Evolutionary conservation across 2,888 invertebrate species (phyloP).

Genomic region (Seira ritae): DNA sequence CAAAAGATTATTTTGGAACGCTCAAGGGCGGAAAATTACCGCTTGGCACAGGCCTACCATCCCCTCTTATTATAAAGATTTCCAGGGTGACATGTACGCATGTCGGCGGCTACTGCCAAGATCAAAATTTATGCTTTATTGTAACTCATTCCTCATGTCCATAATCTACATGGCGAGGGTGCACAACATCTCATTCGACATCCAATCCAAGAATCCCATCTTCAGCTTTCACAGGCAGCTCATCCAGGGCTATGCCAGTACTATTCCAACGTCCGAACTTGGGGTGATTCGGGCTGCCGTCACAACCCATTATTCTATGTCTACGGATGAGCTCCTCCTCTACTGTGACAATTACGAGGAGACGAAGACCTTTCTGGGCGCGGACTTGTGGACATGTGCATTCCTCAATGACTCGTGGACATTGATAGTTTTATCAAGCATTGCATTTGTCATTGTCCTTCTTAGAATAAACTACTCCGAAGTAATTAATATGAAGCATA

Average conservation of each 20-base stretch:
- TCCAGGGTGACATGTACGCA: not conserved
- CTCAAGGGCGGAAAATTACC: not conserved
- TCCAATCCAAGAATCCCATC: not conserved
- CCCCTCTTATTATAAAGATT: not conserved
- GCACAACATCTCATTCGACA: not conserved
- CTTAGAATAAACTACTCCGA: no score
- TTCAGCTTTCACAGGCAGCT: not conserved
- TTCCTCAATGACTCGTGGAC: not conserved
- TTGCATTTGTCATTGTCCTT: not conserved
- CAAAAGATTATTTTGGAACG: not conserved
- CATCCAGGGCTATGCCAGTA: not conserved
- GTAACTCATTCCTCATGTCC: not conserved
- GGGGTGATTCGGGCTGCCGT: not conserved
- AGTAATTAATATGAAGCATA: no score
- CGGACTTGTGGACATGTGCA: not conserved
- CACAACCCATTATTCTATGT: not conserved
- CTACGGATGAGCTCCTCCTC: not conserved
- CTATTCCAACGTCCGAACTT: not conserved
- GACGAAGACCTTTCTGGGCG: not conserved
- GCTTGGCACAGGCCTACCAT: not conserved
- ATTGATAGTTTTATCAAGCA: not conserved
- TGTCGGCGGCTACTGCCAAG: not conserved
- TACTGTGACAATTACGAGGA: not conserved
- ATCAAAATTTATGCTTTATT: not conserved
- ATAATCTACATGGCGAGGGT: not conserved